Base-by-base conservation (phyloP, 2,113 vertebrate genomes). In the Phoxinus phoxinus region DNA sequence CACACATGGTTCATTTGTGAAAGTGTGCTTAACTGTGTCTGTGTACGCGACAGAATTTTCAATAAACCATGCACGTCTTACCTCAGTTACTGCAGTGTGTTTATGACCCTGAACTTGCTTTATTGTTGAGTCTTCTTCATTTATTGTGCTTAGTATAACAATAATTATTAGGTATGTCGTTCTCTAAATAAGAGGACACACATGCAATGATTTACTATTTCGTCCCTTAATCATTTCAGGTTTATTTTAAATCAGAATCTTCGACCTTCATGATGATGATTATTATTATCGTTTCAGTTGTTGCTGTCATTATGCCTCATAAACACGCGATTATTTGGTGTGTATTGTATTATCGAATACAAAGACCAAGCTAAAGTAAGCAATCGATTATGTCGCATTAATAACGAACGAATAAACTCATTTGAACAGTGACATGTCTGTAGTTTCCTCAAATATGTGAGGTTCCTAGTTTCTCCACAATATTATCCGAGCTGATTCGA, bases 11-110 rank as follows among this genome's bases (percentile, higher is more conserved):
- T 95, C 92, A 92, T 95, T 94, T 95, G 94, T 95, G 94, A 92
- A 92, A 91, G 94, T 95, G 94, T 95, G 94, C 92, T 95, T 94
- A 92, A 93, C 91, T 96, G 96, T 96, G 96, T 97, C 95, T 94
- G 94, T 97, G 95, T 96, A 96, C 94, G 94, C 94, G 95, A 93
- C 95, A 95, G 94, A 95, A 96, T 95, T 94, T 95, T 92, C 93
- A 97, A 97, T 97, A 97, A 97, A 97, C 92, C 94, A 94, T 96
- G 97, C 96, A 97, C 96, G 96, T 97, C 96, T 96, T 96, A 96
- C 95, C 94, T 94, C 94, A 93, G 85, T 63, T 86, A 90, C 89
- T 94, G 81, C 84, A 83, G 78, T 86, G 78, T 75, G 88, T 86
- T 41, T 90, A 90, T 92, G 71, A 51, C 48, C n/a, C 15, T 76